Percentiles rank a stretch among this genome's conserved stretches.
Conservation (phyloP, 2,888 invertebrate species). For the Leptura quadrifasciata region DNA sequence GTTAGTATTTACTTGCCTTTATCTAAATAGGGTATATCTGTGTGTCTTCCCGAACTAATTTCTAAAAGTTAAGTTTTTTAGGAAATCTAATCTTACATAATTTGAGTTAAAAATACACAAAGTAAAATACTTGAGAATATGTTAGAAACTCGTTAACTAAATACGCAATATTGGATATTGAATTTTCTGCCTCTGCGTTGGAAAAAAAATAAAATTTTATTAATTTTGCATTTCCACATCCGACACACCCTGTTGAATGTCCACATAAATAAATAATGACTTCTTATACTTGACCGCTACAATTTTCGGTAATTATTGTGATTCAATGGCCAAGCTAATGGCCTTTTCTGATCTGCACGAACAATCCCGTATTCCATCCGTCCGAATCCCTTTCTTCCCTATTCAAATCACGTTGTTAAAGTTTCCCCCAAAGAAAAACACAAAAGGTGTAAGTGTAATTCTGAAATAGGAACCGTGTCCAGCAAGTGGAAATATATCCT, state of each 20-base stretch:
- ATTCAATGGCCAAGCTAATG: constrained; percentile 40
- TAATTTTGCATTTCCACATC: not conserved
- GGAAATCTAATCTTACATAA: too few relatives aligned
- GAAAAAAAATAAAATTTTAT: not conserved
- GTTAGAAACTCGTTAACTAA: too few relatives aligned
- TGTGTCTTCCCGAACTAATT: too few relatives aligned
- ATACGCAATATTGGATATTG: too few relatives aligned
- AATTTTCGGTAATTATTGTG: constrained; percentile 30
- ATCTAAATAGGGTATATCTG: too few relatives aligned
- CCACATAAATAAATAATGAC: not conserved
- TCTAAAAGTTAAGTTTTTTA: too few relatives aligned
- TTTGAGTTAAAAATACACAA: too few relatives aligned
- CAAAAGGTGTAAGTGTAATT: constrained; percentile 46
- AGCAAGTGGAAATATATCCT: constrained; percentile 45
- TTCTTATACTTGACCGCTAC: constrained; percentile 11
- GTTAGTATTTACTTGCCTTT: too few relatives aligned
- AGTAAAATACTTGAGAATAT: too few relatives aligned
- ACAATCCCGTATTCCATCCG: constrained; percentile 34
- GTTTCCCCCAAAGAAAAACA: constrained; percentile 38
- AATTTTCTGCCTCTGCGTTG: not conserved
- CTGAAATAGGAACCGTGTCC: constrained; percentile 50
- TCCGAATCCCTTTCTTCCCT: constrained; percentile 19
- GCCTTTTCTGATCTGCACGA: constrained; percentile 45
- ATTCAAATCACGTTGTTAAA: constrained; percentile 46
- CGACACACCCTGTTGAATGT: not conserved